Conservation (phyloP, 2,113 vertebrate species). For the Myodes glareolus region DNA sequence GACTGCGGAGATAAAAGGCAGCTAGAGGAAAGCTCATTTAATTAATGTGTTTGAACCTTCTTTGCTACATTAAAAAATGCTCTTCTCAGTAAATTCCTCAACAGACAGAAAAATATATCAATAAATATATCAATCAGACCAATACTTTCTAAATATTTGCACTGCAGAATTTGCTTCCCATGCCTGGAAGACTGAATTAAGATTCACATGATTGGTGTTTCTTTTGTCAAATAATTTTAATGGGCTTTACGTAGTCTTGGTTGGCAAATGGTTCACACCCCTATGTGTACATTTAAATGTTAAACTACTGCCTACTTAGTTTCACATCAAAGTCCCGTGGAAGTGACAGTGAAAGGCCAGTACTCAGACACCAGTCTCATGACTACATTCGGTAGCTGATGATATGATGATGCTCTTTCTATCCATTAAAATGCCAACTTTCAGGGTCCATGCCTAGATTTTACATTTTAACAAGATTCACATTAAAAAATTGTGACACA, state of each 20-base stretch:
- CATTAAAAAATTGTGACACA: background rate
- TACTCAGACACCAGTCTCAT: background rate
- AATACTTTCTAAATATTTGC: background rate
- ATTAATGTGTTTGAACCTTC: background rate
- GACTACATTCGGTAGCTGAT: background rate
- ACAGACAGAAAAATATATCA: background rate
- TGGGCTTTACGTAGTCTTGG: background rate
- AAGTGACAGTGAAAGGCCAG: background rate
- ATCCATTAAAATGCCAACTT: background rate
- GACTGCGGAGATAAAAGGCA: background rate
- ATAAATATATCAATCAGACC: background rate
- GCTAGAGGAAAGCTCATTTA: background rate
- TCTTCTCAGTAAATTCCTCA: background rate
- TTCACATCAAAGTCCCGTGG: background rate
- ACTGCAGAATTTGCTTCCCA: background rate
- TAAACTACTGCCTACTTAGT: background rate
- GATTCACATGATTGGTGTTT: background rate
- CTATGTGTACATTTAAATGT: background rate
- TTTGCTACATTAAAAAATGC: background rate
- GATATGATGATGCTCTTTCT: background rate
- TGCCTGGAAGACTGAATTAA: background rate
- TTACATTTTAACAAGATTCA: conserved; percentile 6
- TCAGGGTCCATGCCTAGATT: background rate
- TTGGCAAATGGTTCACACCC: background rate
- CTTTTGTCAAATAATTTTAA: background rate